Evolutionary conservation across 2,888 invertebrate genomes (phyloP).

Genomic region (Spodoptera picta): DNA sequence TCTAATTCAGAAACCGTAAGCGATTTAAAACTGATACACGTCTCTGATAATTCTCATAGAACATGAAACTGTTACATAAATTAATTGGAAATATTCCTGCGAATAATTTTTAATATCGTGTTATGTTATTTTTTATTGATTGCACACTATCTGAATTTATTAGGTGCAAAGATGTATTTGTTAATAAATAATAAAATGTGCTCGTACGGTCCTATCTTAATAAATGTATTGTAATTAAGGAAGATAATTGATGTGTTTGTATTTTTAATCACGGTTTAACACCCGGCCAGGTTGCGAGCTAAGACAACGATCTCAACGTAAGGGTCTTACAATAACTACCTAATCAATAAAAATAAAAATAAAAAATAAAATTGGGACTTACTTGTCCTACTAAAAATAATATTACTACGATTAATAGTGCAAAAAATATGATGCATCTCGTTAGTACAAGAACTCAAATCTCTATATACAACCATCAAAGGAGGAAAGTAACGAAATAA

Average conservation of each 20-base stretch:
- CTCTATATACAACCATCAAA: too few species aligned
- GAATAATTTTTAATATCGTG: constrained; percentile 52
- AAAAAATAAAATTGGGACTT: too few species aligned
- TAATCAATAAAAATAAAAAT: too few species aligned
- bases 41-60: constrained; percentile 24
- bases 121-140: constrained; percentile 27
- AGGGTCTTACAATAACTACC: too few species aligned
- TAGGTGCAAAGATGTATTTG: constrained; percentile 27
- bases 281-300: too few species aligned
- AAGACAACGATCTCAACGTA: too few species aligned
- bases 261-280: too few species aligned
- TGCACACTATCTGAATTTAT: constrained; percentile 26
- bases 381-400: too few species aligned
- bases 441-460: too few species aligned
- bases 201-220: background rate
- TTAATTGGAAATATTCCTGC: constrained; percentile 52
- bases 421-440: too few species aligned
- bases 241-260: background rate
- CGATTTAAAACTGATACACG: constrained; percentile 26
- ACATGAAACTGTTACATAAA: constrained; percentile 50
- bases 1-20: constrained; percentile 60
- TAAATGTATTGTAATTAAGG: background rate
- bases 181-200: constrained; percentile 7
- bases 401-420: too few species aligned
- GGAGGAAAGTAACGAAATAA: background rate